phyloP scores from a whole-genome alignment of 37 sponge, comb jelly and placozoan genomes.

The Aplysina aerophoba region DNA sequence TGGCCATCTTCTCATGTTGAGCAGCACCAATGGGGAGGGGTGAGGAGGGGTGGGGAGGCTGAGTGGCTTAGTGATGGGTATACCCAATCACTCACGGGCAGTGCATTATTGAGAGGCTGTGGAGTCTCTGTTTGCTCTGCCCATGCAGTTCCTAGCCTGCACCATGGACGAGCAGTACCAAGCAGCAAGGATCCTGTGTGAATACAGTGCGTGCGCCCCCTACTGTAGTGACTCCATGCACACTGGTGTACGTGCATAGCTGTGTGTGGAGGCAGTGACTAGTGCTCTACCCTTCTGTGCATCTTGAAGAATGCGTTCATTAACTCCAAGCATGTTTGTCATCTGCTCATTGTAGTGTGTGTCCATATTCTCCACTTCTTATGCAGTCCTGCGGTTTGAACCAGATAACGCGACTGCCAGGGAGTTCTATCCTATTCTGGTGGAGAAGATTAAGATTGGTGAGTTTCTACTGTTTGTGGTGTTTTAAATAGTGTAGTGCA shows the following conservation, averaged over 20 bases:
- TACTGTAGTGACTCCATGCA: not conserved
- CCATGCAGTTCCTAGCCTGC: conserved; percentile 61
- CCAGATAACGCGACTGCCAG: conserved; percentile 61
- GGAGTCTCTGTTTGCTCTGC: no score
- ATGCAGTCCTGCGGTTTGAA: conserved; percentile 70
- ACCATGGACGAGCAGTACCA: conserved; percentile 62
- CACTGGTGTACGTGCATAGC: not conserved
- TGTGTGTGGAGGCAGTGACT: not conserved
- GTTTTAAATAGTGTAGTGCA: no score
- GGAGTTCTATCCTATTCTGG: conserved; percentile 64
- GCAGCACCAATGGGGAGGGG: not conserved
- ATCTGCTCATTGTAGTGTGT: not conserved
- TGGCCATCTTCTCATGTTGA: not conserved
- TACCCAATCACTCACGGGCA: no score
- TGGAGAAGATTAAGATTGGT: conserved; percentile 68
- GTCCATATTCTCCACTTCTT: not conserved
- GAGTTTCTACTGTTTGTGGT: not conserved
- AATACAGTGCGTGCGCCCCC: conserved; percentile 40
- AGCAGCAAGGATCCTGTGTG: conserved; percentile 75
- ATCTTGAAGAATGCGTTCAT: no score
- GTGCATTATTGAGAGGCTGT: no score
- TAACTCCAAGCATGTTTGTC: not conserved
- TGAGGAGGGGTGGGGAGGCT: not conserved
- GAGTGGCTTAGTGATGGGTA: no score
- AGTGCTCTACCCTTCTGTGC: no score